Evolutionary conservation across 2,888 invertebrate species (phyloP).

Genomic region (Drosophila meridiana): DNA sequence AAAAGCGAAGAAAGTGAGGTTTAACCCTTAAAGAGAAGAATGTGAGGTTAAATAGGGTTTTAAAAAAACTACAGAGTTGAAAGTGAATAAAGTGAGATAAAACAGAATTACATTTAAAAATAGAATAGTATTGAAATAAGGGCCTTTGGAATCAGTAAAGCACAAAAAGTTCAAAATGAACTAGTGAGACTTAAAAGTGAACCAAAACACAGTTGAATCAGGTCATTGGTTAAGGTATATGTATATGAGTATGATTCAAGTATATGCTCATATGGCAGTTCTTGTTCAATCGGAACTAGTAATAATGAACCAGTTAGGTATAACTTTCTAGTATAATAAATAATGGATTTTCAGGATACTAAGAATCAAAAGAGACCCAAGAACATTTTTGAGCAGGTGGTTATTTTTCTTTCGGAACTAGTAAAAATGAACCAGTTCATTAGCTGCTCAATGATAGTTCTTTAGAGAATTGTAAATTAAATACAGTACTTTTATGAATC

Average conservation of each 20-base stretch:
- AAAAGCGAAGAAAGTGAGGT: background rate
- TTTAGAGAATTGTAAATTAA: no score
- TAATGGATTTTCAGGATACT: background rate
- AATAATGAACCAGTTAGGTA: background rate
- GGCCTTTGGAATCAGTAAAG: background rate
- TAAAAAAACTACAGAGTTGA: no score
- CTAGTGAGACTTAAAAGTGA: background rate
- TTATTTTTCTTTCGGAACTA: no score
- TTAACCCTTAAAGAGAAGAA: no score
- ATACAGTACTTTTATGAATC: no score
- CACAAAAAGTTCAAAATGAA: background rate
- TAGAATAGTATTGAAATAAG: background rate
- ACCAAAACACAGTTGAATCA: no score
- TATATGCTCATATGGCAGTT: background rate
- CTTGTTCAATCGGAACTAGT: background rate
- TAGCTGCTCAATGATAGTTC: no score
- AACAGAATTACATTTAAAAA: background rate
- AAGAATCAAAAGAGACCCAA: no score
- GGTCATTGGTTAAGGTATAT: no score
- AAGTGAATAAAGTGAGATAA: background rate
- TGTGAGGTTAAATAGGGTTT: no score
- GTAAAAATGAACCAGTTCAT: background rate
- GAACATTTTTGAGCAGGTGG: no score
- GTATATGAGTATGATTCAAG: background rate
- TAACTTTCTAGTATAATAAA: background rate